phyloP scores from a whole-genome alignment of 1,140 invertebrate species.

The Ceratitis capitata region DNA sequence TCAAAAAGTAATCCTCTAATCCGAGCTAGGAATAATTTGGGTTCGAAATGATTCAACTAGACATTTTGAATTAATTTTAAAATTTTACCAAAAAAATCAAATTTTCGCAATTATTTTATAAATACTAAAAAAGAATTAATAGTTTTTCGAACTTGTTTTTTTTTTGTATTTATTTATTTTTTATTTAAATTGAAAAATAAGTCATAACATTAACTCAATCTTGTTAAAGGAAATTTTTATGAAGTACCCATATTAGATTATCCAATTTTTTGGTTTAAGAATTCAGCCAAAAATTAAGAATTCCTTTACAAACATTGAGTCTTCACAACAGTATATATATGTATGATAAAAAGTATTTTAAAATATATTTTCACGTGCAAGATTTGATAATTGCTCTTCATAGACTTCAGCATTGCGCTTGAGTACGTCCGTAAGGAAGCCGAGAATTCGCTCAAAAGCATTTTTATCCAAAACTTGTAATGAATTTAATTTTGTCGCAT shows the following conservation, averaged over 20 bases:
- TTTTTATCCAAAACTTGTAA: slow-evolving; percentile 58
- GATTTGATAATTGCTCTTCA: slow-evolving; percentile 40
- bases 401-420: slow-evolving; percentile 56
- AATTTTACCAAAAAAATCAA: no score
- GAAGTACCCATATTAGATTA: no score
- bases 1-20: no score
- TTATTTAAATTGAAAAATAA: not conserved
- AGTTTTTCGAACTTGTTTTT: not conserved
- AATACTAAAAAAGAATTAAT: no score
- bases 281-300: not conserved
- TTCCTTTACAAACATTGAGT: not conserved
- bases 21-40: no score
- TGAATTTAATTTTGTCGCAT: not conserved
- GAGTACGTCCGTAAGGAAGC: slow-evolving; percentile 60
- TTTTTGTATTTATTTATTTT: not conserved
- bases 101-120: no score
- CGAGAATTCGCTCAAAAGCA: slow-evolving; percentile 61
- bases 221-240: not conserved
- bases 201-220: not conserved
- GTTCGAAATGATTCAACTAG: no score
- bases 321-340: not conserved
- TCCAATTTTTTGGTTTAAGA: no score
- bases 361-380: slow-evolving; percentile 35
- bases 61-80: no score
- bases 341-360: not conserved